Base-by-base conservation (phyloP, 1,140 invertebrate species). In the Chlorops oryzae region DNA sequence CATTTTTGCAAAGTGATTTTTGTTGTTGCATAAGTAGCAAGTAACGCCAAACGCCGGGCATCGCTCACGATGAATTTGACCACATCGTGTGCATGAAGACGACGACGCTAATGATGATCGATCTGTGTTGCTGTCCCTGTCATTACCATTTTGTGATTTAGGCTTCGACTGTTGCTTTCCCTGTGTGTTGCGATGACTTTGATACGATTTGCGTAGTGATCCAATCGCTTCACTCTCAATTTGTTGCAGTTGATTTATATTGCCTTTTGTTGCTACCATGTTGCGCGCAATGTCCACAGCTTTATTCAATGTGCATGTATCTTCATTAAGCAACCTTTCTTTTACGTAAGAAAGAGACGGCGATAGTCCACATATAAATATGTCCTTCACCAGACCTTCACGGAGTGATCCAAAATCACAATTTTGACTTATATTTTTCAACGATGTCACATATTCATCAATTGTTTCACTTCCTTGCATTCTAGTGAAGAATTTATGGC, bases 401-500 rank as follows among this genome's bases (percentile, higher is more conserved):
- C 39, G 23, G 5, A 62, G 21, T 9, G 21, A 20, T 37, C 43
- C 18, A 27, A 62, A 60, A n/a, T 60, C 59, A 52, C 59, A 62
- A 5, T 25, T 50, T 10, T 32, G 15, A n/a, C 56, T 50, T 32
- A 59, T 18, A 40, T 59, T 60, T 12, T 49, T 51, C 10, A 62
- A 37, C 21, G 53, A 49, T 35, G 51, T 55, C n/a, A 47, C 34
- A 45, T 54, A 62, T 35, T 55, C 49, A 9, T 60, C 51, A 17
- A 59, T 35, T 18, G 47, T 39, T 25, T 60, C 60, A 34, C 51
- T n/a, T n/a, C n/a, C 35, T 52, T 63, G 61, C 42, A 55, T 57
- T 20, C 52, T 12, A 43, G 27, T 59, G 39, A 63, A 57, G 53
- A 63, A 61, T 37, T 54, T 56, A 25, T 57, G 59, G 10, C 57